phyloP scores from a whole-genome alignment of 2,888 invertebrate species.

The Drosophila cognata region DNA sequence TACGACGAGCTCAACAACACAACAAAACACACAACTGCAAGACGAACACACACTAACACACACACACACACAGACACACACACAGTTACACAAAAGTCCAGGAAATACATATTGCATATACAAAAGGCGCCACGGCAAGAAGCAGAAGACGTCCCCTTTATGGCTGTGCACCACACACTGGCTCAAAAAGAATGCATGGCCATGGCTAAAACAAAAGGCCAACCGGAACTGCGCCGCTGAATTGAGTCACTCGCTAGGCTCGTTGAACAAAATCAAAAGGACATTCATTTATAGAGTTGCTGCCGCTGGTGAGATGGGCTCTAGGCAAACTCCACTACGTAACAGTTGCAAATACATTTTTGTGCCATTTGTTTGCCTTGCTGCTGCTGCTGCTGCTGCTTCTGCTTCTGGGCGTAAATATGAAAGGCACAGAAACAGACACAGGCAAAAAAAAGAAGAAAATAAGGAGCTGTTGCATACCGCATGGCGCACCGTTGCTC shows the following conservation, averaged over 20 bases:
- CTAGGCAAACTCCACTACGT: slow-evolving; percentile 26
- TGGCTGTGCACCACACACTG: slow-evolving; percentile 32
- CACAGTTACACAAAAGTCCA: slow-evolving; percentile 21
- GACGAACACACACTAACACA: slow-evolving; percentile 39
- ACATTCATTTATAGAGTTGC: slow-evolving; percentile 80
- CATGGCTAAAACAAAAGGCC: slow-evolving; percentile 54
- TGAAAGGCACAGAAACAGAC: slow-evolving; percentile 62
- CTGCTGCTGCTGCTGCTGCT: slow-evolving; percentile 19
- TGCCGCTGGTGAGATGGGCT: not conserved
- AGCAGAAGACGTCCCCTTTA: slow-evolving; percentile 30
- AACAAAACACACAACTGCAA: slow-evolving; percentile 47
- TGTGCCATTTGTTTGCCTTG: slow-evolving; percentile 76
- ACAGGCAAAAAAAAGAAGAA: slow-evolving; percentile 23
- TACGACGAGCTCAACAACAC: slow-evolving; percentile 48
- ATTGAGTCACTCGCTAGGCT: slow-evolving; percentile 82
- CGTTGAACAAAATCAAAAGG: slow-evolving; percentile 83
- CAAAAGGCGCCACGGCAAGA: slow-evolving; percentile 55
- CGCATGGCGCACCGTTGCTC: slow-evolving; percentile 71
- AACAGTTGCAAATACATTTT: slow-evolving; percentile 80
- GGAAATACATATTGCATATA: slow-evolving; percentile 54
- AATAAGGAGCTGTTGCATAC: slow-evolving; percentile 76
- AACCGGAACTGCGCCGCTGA: slow-evolving; percentile 66
- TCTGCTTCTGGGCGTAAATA: slow-evolving; percentile 58
- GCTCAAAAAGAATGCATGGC: slow-evolving; percentile 54
- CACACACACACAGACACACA: slow-evolving; percentile 24